These are phyloP conservation scores for Catostylus mosaicus DNA, from an alignment of 30 jellyfish, hydroid and myxozoan genomes.

Conservation along the genomic window DNA sequence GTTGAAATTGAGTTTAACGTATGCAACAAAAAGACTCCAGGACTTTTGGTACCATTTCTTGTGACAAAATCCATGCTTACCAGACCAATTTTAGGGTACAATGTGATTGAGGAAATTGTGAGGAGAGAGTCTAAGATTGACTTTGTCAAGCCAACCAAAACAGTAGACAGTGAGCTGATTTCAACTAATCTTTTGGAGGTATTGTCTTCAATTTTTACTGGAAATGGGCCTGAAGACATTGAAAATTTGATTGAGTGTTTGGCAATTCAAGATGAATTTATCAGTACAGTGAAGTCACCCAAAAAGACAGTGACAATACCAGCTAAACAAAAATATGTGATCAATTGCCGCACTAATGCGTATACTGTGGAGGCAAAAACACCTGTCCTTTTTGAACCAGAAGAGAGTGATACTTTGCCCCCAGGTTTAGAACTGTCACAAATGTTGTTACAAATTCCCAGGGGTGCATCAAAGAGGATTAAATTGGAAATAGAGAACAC, in stretches of 20 bases:
- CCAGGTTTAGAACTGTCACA: slow-evolving; percentile 52
- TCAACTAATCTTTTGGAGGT: no score
- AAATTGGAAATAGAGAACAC: slow-evolving; percentile 47
- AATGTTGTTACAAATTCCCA: slow-evolving; percentile 34
- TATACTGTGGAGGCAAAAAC: slow-evolving; percentile 45
- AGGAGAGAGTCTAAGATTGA: slow-evolving; percentile 26
- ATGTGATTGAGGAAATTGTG: slow-evolving; percentile 61
- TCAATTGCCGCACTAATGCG: slow-evolving; percentile 27
- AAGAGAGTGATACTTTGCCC: slow-evolving; percentile 46
- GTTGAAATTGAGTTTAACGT: slow-evolving; percentile 28
- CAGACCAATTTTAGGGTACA: slow-evolving; percentile 63
- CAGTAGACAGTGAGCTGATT: no score
- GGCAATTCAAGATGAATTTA: slow-evolving; percentile 17
- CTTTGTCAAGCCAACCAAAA: slow-evolving; percentile 14
- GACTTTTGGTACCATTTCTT: slow-evolving; percentile 52
- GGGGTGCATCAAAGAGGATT: slow-evolving; percentile 45
- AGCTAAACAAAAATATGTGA: slow-evolving; percentile 26
- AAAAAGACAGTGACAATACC: slow-evolving; percentile 6
- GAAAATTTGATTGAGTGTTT: slow-evolving; percentile 16
- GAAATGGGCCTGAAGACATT: background rate
- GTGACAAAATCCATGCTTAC: slow-evolving; percentile 25
- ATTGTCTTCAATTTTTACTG: slow-evolving; percentile 14
- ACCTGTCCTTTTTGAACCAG: slow-evolving; percentile 55
- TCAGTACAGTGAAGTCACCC: slow-evolving; percentile 30
- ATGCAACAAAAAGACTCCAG: slow-evolving; percentile 2